Base-by-base conservation (phyloP, 2,797 vertebrate genomes). In the Brachyalestes nurse region DNA sequence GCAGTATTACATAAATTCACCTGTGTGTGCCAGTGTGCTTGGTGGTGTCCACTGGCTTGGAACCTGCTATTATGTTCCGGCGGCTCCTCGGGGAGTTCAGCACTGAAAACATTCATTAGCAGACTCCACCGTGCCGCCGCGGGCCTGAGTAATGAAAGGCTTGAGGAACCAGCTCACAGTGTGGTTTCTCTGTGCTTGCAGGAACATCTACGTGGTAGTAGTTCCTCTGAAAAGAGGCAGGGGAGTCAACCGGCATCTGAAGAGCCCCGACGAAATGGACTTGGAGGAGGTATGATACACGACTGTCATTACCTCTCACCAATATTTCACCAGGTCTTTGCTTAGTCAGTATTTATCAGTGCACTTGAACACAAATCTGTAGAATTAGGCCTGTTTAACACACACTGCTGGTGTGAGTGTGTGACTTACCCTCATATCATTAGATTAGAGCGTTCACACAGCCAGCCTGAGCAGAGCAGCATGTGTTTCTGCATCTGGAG, bases 241-340 rank as follows among this genome's bases (percentile, higher is more conserved):
- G 0, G 97, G 97, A 25, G 95, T 96, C 81, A 96, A 96, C 84
- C 95, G 93, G 78, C 94, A 95, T 0, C 92, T 95, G 83, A 97
- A 96, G 86, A 99, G 94, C 87, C 98, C 98, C 0, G 98, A 99
- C 85, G 97, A 99, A 89, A 98, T 99, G 97, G 97, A 99, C 89
- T 93, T 99, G 77, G 97, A 99, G 88, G 97, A 99, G 96, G 98
- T 99, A 89, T 91, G 94, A 82, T 77, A 58, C 74, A 76, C 75
- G 81, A 71, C 47, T 2, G 3, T 17, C 21, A 9, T 61, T 58
- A 60, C 7, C 14, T 6, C 61, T 64, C 4, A 17, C 34, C 3
- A 14, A 47, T 47, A 47, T 47, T 47, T 47, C 4, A 10, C 10
- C 13, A 60, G 12, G 2, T 19, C 51, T 55, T 55, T 4, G 10